phyloP scores from a whole-genome alignment of 2,888 invertebrate genomes.

The Calliopum simillimum region DNA sequence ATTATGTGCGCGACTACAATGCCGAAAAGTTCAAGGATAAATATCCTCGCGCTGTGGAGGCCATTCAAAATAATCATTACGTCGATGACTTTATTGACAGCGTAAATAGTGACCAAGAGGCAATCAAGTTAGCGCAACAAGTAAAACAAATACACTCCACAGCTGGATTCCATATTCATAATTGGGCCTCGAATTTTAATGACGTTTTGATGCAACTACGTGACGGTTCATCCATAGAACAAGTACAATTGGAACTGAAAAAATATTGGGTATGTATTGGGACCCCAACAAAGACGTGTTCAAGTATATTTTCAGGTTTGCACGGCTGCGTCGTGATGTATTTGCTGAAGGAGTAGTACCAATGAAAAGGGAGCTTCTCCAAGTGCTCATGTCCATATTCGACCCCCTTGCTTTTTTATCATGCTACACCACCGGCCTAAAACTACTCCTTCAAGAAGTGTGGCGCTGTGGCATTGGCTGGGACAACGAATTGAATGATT shows the following conservation, averaged over 20 bases:
- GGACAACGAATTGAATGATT: conserved; percentile 33
- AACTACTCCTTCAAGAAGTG: conserved; percentile 42
- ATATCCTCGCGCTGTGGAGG: conserved; percentile 47
- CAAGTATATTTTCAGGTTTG: conserved; percentile 41
- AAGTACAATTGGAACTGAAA: conserved; percentile 32
- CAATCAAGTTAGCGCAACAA: conserved; percentile 21
- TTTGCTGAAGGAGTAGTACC: conserved; percentile 25
- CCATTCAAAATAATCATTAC: conserved; percentile 51
- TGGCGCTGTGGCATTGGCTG: conserved; percentile 41
- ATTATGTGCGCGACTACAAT: conserved; percentile 31
- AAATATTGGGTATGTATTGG: conserved; percentile 41
- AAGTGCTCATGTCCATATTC: conserved; percentile 44
- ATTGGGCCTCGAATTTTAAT: conserved; percentile 34
- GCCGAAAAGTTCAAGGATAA: conserved; percentile 23
- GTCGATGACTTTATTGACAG: conserved; percentile 50
- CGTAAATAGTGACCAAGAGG: conserved; percentile 23
- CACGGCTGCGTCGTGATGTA: conserved; percentile 35
- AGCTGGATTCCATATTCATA: conserved; percentile 18
- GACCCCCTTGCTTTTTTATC: conserved; percentile 41
- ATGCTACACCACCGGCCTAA: conserved; percentile 39
- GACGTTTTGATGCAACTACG: conserved; percentile 4
- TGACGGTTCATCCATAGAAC: background rate
- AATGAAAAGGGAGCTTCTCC: conserved; percentile 40
- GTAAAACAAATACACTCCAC: conserved; percentile 30
- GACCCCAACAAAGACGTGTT: conserved; percentile 40